Base-by-base conservation (phyloP, 2,888 invertebrate species). In the Idaea dimidiata region DNA sequence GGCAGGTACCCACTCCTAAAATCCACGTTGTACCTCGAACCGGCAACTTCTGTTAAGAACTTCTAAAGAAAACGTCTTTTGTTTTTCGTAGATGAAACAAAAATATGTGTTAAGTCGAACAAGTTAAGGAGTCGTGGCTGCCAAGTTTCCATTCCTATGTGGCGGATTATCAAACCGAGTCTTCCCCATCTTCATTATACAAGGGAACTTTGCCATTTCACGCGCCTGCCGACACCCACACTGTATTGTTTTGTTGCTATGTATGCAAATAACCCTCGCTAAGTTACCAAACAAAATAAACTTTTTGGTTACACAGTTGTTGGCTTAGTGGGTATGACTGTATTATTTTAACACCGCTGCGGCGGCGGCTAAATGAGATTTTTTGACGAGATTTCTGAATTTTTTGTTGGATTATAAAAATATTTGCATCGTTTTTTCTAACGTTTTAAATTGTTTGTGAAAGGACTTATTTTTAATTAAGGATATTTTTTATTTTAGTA, bases 101-200 rank as follows among this genome's bases (percentile, higher is more conserved):
- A 78, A 81, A 80, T 76, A 75, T 72, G 73, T 68, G 72, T 62
- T 60, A 77, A 80, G 71, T 77, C 69, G 69, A 76, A 79, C 74
- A 78, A 78, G 76, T 71, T 67, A 71, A 76, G 69, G 54, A 57
- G 53, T 24, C 60, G 85, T 65, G 87, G 88, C 83, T 86, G 79
- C 73, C 75, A 88, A 89, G 86, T 89, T 90, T 80, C 72, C 72
- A 70, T 71, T 72, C 74, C 76, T 78, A 78, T 80, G 84, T 80
- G 78, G 80, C 77, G 86, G 89, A 89, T 89, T 88, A 88, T 81
- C 77, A 71, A 73, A 79, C 86, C 82, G 43, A 43, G 43, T 82
- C 84, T 82, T 81, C 79, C 74, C 81, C 89, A 82, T 87, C 88
- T 89, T 89, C 89, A 89, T 91, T 91, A 89, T 91, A 85, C 89